These are phyloP conservation scores for Phortica magna DNA, from an alignment of 2,888 invertebrate species.

Conservation along the genomic window DNA sequence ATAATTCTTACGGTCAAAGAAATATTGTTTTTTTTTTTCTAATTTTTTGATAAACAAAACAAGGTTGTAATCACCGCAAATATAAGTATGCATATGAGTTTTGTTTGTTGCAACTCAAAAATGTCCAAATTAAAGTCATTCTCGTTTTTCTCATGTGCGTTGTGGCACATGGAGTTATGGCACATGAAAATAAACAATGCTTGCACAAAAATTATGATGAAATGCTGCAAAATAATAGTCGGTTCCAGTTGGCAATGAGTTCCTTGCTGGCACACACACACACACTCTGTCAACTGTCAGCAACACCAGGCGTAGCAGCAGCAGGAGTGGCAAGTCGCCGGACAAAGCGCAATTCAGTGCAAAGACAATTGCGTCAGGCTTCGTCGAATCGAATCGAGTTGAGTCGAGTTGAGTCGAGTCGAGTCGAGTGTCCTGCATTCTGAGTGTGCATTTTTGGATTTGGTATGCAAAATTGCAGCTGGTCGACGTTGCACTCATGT, in stretches of 20 bases:
- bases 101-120: too few relatives aligned
- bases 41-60: too few relatives aligned
- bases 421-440: neutral
- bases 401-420: neutral
- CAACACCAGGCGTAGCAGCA: too few relatives aligned
- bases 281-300: too few relatives aligned
- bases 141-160: neutral
- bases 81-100: too few relatives aligned
- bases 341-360: neutral
- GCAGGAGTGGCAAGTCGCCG: neutral
- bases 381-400: neutral
- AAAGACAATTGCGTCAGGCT: neutral
- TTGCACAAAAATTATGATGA: constrained; percentile 17
- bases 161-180: neutral
- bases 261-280: too few relatives aligned
- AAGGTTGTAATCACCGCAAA: too few relatives aligned
- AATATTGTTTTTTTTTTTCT: too few relatives aligned
- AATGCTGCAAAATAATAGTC: constrained; percentile 25
- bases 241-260: neutral
- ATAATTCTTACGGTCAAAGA: too few relatives aligned
- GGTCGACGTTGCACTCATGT: neutral
- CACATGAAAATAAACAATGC: constrained; percentile 10
- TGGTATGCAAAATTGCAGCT: constrained; percentile 22
- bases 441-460: constrained; percentile 11
- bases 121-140: too few relatives aligned